These are phyloP conservation scores for Saxidomus purpurata DNA, from an alignment of 1,140 invertebrate genomes.

Conservation along the genomic window DNA sequence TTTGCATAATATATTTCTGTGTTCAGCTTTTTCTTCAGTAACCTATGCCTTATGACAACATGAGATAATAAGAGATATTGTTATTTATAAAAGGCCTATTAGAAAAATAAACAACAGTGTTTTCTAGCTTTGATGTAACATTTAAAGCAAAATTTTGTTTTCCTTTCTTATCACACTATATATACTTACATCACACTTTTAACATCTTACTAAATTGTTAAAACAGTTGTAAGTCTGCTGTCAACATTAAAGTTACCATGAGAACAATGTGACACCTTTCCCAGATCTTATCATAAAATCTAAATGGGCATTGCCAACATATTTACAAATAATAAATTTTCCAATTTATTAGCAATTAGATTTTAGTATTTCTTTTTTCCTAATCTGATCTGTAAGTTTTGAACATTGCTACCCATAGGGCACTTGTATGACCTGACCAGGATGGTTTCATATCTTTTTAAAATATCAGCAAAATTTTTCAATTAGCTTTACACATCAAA, in stretches of 20 bases:
- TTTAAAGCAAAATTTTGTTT: too few relatives aligned
- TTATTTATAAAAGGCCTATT: too few relatives aligned
- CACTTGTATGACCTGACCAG: neutral
- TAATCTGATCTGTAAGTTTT: neutral
- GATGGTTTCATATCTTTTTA: neutral
- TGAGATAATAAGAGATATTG: too few relatives aligned
- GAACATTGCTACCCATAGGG: neutral
- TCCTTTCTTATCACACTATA: too few relatives aligned
- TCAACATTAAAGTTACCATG: neutral
- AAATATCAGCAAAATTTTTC: neutral
- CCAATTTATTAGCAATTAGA: constrained; percentile 23
- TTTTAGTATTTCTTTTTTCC: neutral
- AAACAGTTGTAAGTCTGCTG: neutral
- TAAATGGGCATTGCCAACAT: constrained; percentile 39
- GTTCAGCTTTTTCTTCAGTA: too few relatives aligned
- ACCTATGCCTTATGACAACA: too few relatives aligned
- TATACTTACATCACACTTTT: neutral
- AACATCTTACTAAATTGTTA: constrained; percentile 11
- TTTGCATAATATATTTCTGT: too few relatives aligned
- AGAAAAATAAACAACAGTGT: too few relatives aligned
- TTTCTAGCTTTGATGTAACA: too few relatives aligned
- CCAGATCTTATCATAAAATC: neutral
- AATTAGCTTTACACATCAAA: neutral
- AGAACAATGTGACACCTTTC: constrained; percentile 9
- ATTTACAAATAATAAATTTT: constrained; percentile 27